Percentiles rank a stretch among this genome's conserved stretches.
Conservation (phyloP, 2,888 invertebrate genomes). For the Papilio elwesi region DNA sequence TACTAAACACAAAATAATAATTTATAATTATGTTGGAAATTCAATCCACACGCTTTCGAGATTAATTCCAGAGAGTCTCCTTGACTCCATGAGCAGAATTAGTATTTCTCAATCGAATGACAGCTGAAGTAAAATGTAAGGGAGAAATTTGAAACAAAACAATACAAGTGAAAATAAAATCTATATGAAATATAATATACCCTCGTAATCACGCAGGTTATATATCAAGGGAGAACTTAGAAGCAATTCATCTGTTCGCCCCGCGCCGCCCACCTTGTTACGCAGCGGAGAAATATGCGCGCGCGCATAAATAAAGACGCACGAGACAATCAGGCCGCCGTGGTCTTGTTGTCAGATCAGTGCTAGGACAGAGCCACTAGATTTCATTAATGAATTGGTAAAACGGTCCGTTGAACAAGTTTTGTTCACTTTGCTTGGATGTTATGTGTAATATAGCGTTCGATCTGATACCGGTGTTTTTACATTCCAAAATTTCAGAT, state of each 20-base stretch:
- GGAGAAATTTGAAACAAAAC: not conserved
- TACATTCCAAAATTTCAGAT: too few relatives aligned
- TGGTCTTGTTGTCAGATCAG: constrained; percentile 23
- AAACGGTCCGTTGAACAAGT: not conserved
- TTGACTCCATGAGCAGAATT: not conserved
- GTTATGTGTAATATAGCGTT: too few relatives aligned
- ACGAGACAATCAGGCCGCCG: constrained; percentile 27
- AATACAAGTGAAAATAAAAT: not conserved
- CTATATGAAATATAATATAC: not conserved
- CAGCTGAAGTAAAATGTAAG: not conserved
- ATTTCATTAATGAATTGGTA: constrained; percentile 32
- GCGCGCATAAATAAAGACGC: constrained; percentile 50
- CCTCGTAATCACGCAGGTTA: constrained; percentile 6
- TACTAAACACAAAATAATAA: too few relatives aligned
- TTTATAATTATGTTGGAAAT: too few relatives aligned
- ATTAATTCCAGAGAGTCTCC: too few relatives aligned
- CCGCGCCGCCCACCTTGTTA: constrained; percentile 58
- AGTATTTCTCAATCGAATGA: not conserved
- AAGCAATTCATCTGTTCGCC: constrained; percentile 33
- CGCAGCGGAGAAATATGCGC: constrained; percentile 39
- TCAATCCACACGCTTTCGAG: too few relatives aligned
- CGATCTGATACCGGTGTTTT: too few relatives aligned
- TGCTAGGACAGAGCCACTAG: not conserved
- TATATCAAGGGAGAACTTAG: constrained; percentile 1
- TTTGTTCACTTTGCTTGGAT: not conserved